A percentile compares a stretch with the other conserved stretches of the same genome.
Evolutionary conservation across 2,113 vertebrate species (phyloP).

Genomic region (Addax nasomaculatus): DNA sequence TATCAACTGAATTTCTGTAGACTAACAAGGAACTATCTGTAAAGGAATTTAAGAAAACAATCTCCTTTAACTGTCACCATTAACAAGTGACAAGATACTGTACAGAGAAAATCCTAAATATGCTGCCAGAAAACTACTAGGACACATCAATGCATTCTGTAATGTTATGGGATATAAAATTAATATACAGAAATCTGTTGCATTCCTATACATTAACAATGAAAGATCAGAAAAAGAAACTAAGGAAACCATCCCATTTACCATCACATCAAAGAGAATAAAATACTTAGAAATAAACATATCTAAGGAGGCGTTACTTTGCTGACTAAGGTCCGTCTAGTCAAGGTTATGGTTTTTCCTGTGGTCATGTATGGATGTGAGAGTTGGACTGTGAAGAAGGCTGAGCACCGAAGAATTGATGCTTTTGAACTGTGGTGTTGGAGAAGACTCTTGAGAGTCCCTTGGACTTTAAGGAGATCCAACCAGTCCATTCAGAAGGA

Average conservation of each 20-base stretch:
- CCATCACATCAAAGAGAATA: not conserved
- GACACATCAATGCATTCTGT: not conserved
- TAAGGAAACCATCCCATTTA: not conserved
- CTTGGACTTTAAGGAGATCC: no score
- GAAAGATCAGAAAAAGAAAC: not conserved
- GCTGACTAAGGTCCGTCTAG: no score
- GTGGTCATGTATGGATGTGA: no score
- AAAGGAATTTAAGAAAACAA: not conserved
- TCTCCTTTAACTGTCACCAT: not conserved
- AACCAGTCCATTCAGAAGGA: no score
- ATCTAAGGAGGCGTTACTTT: not conserved
- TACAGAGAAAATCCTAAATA: not conserved
- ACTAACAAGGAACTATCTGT: not conserved
- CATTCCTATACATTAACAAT: not conserved
- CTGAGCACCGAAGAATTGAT: no score
- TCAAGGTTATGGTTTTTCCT: no score
- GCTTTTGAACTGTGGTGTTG: no score
- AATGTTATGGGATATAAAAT: not conserved
- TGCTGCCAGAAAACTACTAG: not conserved
- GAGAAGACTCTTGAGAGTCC: no score
- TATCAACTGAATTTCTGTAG: not conserved
- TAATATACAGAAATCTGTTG: not conserved
- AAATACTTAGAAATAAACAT: not conserved
- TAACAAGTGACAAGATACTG: not conserved
- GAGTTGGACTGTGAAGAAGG: no score